Base-by-base conservation (phyloP, 2,888 invertebrate species). In the Ommatoiulus sabulosus region DNA sequence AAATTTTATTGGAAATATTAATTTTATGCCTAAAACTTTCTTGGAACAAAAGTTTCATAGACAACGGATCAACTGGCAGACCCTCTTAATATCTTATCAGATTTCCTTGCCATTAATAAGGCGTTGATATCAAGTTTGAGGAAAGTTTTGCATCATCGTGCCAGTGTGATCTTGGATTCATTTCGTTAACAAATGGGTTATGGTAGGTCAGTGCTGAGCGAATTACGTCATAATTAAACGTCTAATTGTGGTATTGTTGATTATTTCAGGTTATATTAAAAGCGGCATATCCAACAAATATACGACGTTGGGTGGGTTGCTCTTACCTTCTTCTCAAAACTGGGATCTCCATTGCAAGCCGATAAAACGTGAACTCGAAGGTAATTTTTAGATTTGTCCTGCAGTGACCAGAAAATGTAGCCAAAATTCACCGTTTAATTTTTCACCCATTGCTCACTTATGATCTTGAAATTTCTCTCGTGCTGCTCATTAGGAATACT, bases 241-340 rank as follows among this genome's bases (percentile, higher is more conserved):
- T 72, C 24, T 8, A 72, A 72, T 72, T 72, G 1, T 24, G 1
- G 10, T 72, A 8, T 72, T 72, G 0, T 72, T 72, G 10, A 24
- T 72, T 24, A 72, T 72, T 72, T n/a, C 10, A 72, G 72, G 72
- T n/a, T 72, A 72, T 24, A 72, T 72, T 72, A 72, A 72, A 24
- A 72, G 72, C n/a, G 72, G 72, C 24, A 72, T 72, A 72, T 24
- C 72, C 72, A 72, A 72, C 72, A 72, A 72, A 72, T 72, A 72
- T 10, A 72, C 72, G 72, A 24, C 72, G 24, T 10, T 72, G 24
- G 72, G 72, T 72, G 72, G 72, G 72, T 24, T 72, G 72, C 72
- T 72, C 24, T 72, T 24, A 72, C 72, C 72, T 24, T 72, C 72
- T 72, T 72, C 72, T 72, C 72, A 72, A 72, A 72, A 72, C 72